Conservation (phyloP, 2,797 vertebrate genomes). For the Falco berigora region DNA sequence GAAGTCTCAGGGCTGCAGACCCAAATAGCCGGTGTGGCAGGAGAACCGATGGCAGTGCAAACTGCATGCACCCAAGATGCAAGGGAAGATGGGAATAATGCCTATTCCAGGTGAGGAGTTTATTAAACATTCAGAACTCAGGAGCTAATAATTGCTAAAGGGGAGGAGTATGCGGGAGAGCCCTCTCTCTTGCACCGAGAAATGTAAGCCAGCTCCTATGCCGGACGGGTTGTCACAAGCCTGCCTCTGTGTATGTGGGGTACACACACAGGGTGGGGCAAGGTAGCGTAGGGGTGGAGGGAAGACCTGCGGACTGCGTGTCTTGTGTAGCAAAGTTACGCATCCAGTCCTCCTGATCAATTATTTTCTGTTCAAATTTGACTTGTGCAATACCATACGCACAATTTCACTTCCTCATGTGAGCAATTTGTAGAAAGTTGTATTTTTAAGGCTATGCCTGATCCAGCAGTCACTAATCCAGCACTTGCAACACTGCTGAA, state of each 20-base stretch:
- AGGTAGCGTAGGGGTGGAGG: background rate
- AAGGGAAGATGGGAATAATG: background rate
- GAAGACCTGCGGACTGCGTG: background rate
- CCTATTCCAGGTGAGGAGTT: background rate
- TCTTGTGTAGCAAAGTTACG: background rate
- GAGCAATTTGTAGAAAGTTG: background rate
- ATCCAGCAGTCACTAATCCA: background rate
- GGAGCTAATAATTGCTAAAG: background rate
- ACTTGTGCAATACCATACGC: background rate
- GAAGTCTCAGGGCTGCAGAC: background rate
- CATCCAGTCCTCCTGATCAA: background rate
- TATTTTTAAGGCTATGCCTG: background rate
- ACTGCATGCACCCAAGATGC: background rate
- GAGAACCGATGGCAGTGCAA: background rate
- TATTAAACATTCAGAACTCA: background rate
- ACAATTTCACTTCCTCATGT: background rate
- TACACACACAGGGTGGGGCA: accelerated
- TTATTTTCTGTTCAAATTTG: background rate
- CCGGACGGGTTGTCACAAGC: background rate
- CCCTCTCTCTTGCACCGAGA: background rate
- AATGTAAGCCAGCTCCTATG: background rate
- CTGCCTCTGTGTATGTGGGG: background rate
- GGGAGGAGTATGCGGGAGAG: background rate
- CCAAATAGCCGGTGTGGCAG: background rate
- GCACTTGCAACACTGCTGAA: background rate